phyloP scores from a whole-genome alignment of 2,113 vertebrate species.

The Istiophorus platypterus region DNA sequence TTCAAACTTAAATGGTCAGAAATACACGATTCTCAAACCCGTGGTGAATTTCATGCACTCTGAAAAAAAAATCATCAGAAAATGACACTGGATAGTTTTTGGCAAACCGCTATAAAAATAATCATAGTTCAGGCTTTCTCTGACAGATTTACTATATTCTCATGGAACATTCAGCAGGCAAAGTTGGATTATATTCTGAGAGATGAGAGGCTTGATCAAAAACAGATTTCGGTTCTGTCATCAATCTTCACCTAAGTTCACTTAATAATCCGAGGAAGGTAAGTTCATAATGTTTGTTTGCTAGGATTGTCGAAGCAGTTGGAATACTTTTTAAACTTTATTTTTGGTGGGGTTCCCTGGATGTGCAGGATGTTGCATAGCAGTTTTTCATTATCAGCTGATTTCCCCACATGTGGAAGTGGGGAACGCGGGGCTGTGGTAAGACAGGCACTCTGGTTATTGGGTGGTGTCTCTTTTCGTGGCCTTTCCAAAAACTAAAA shows the following conservation, averaged over 20 bases:
- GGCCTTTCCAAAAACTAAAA: neutral
- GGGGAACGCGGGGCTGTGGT: neutral
- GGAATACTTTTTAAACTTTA: neutral
- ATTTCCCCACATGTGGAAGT: neutral
- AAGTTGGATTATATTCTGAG: conserved; percentile 29
- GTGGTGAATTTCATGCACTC: conserved; percentile 6
- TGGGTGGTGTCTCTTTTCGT: neutral
- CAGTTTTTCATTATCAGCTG: too few species aligned
- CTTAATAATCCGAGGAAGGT: neutral
- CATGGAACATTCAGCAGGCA: conserved; percentile 34
- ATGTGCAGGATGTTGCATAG: neutral
- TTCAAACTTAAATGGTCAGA: neutral
- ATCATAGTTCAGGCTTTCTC: conserved; percentile 37
- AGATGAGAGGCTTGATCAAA: conserved; percentile 43
- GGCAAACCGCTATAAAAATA: conserved; percentile 16
- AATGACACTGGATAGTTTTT: conserved; percentile 10
- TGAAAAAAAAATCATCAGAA: conserved; percentile 13
- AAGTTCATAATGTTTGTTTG: neutral
- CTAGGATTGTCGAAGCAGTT: neutral
- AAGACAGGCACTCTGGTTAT: neutral
- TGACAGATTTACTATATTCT: conserved; percentile 55
- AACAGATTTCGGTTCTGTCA: conserved; percentile 38
- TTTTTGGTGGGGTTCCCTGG: neutral
- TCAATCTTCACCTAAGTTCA: conserved; percentile 4
- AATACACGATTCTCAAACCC: neutral